Base-by-base conservation (phyloP, 2,888 invertebrate species). In the Pterobdella sp. region DNA sequence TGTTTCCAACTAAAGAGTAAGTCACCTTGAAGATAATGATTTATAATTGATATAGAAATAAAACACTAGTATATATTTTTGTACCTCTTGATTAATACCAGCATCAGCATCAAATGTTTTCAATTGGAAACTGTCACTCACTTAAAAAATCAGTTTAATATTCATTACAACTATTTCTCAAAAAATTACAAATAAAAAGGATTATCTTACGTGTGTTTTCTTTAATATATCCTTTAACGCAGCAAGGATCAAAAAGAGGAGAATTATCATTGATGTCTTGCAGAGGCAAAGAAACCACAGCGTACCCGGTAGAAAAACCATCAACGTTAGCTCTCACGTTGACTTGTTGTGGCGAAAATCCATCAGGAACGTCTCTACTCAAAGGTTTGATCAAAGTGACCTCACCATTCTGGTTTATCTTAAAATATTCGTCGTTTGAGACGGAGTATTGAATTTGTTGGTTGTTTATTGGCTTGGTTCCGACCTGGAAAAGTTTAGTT, bases 311-410 rank as follows among this genome's bases (percentile, higher is more conserved):
- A 22, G 65, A 29, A 7, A 32, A 3, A 4, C 36, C 18, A 2
- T 42, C 72, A 26, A 74, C 75, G 7, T 52, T 52, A 67, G 76
- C 78, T n/a, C 73, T 73, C 31, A 78, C 74, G 63, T 78, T 77
- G n/a, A 78, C 32, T 74, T 74, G 75, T 74, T 75, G 76, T 65
- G 71, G 69, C 68, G 69, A 68, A 68, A 72, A 73, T 14, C 78
- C 78, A 14, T 68, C 68, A 14, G 77, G 77, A 26, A 73, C 74
- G 68, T 78, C 78, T 3, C 78, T 74, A 72, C 77, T 77, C 37
- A 78, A 52, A 29, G 35, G 32, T 34, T 36, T 26, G 18, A 36
- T 37, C 70, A 78, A 37, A 22, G 56, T 71, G 34, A 77, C 76
- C n/a, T 37, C 36, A 32, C 75, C 74, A 18, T 29, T 32, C 1